Evolutionary conservation across 2,113 vertebrate genomes (phyloP), one percentile per base, ranked within the genome.

Genomic region (Melanerpes formicivorus): DNA sequence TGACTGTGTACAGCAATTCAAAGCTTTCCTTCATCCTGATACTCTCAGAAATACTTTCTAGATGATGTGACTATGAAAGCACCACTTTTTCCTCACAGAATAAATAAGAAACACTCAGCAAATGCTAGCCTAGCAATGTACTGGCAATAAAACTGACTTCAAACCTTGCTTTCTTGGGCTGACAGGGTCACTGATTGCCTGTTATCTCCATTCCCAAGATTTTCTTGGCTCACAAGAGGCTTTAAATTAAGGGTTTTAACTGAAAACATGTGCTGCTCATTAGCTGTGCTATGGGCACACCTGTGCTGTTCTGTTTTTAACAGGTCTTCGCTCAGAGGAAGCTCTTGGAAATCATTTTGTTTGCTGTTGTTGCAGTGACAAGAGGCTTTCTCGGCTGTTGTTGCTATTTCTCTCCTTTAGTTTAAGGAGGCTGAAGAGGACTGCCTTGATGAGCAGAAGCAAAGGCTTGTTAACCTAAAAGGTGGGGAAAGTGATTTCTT

Each of bases 201-300:
- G 30, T 79, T 95, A 90, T 65, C n/a, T 67, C 29, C 3, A 64
- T 83, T 93, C 30, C 34, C 1, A 25, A 66, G 9, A 46, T 70
- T 94, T 80, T 87, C 40, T 66, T 94, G 71, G 56, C 84, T 93
- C 63, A 52, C 79, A 80, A 77, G 32, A 76, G 23, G 32, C 50
- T 93, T 82, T 71, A 93, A 91, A 95, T 96, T 87, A 93, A 78
- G 55, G 5, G 3, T 37, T 95, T 94, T 92, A 86, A 88, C 55
- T 83, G 65, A 87, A 92, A 91, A 78, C 71, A 72, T 88, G 87
- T 78, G 80, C 55, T 80, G 46, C 81, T 95, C 65, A 86, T 95
- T 95, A 96, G 84, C 63, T 83, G 10, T 84, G 72, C n/a, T 90
- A 14, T 18, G 54, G 40, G 55, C 46, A 88, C 84, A 93, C 95